Base-by-base conservation (phyloP, 1,140 invertebrate genomes). In the Drosophila oshimai region DNA sequence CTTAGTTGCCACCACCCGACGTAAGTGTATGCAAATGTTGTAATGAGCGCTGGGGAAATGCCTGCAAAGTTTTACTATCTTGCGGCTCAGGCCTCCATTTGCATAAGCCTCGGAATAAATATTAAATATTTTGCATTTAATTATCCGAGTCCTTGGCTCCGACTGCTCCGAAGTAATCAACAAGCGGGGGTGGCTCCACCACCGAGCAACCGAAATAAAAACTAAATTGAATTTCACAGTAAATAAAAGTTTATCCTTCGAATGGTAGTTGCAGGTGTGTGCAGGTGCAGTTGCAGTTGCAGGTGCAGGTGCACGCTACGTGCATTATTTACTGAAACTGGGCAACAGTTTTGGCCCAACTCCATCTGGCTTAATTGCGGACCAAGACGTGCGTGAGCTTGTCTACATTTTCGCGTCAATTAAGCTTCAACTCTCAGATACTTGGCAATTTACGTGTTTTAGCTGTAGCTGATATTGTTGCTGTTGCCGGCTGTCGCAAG, bases 101-200 rank as follows among this genome's bases (percentile, higher is more conserved):
- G 76, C 81, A 86, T 87, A 86, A 87, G 84, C 81, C 74, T 81
- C 46, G 68, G 80, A 87, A 81, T 81, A 83, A 74, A 81, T 87
- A 87, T 81, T 45, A 87, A 88, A 87, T 83, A 81, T 88, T 86
- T 87, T 77, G 83, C 81, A 86, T 87, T 87, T 87, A 87, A 86
- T 86, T 86, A 86, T 87, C 67, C 18, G 9, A 20, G n/a, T 28
- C 22, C 33, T 17, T 49, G 60, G 46, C 65, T 33, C 7, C 7
- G 13, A 33, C 15, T 22, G 34, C 37, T 58, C 22, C 41, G 77
- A 24, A 58, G 45, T 69, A 71, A 61, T 53, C 65, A 65, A 54
- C 65, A 71, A 36, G 55, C 50, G 39, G 34, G n/a, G 24, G 26
- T 53, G 24, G 39, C 39, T 17, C 18, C 10, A 22, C 28, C 51